These are phyloP conservation scores for Petaurus breviceps DNA, from an alignment of 2,113 vertebrate genomes.

Conservation along the genomic window DNA sequence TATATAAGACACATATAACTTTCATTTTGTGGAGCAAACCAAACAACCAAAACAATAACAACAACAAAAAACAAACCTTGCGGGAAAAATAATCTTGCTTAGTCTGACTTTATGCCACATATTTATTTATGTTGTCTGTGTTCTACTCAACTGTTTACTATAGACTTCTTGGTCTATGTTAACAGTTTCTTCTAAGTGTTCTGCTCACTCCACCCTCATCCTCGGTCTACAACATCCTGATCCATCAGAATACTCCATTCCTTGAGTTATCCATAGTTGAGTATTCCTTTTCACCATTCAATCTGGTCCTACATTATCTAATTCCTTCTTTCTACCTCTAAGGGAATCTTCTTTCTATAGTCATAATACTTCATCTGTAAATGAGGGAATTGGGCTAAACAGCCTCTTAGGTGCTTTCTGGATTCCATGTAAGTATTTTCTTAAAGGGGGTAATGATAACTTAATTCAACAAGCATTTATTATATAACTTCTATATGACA, in stretches of 20 bases:
- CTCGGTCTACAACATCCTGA: neutral
- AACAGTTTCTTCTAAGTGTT: neutral
- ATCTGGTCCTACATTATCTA: neutral
- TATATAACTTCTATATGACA: too few relatives aligned
- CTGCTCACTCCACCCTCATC: neutral
- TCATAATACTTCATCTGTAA: neutral
- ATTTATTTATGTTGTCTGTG: neutral
- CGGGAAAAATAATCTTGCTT: neutral
- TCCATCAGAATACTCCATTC: neutral
- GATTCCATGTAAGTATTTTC: neutral
- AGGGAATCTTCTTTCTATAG: neutral
- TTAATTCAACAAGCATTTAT: neutral
- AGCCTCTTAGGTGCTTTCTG: neutral
- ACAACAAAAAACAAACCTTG: neutral
- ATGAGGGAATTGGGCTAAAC: neutral
- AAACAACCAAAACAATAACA: neutral
- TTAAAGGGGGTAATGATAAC: neutral
- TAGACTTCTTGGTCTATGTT: neutral
- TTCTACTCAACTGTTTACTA: neutral
- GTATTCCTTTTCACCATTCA: neutral
- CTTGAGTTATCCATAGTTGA: neutral
- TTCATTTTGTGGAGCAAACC: neutral
- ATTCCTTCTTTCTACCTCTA: neutral
- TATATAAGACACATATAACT: conserved; percentile 7
- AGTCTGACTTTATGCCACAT: neutral